Evolutionary conservation across 37 sponge, comb jelly and placozoan genomes (phyloP).

Genomic region (Ephydatia muelleri): DNA sequence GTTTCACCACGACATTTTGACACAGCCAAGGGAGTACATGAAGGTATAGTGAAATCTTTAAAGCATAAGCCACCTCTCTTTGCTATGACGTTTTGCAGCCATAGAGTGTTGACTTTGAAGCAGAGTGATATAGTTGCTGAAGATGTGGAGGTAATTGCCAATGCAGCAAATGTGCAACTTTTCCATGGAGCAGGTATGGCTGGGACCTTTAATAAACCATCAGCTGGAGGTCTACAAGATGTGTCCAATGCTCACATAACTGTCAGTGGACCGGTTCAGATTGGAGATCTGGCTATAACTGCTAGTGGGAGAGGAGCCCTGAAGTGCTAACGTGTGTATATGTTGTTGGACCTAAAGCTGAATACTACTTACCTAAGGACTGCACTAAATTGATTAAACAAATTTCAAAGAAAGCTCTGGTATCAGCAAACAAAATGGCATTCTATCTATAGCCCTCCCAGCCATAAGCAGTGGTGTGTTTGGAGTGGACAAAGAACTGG

Average conservation of each 20-base stretch:
- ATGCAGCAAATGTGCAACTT: slow-evolving; percentile 61
- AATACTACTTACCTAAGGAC: neutral
- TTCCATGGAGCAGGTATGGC: slow-evolving; percentile 71
- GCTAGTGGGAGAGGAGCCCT: slow-evolving; percentile 60
- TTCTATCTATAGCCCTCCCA: slow-evolving; percentile 62
- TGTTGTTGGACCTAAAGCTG: slow-evolving; percentile 63
- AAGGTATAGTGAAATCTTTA: too few species aligned
- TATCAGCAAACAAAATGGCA: slow-evolving; percentile 20
- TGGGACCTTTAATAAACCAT: slow-evolving; percentile 56
- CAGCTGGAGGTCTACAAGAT: too few species aligned
- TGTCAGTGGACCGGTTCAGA: slow-evolving; percentile 4
- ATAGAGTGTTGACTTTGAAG: slow-evolving; percentile 41
- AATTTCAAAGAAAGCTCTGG: slow-evolving; percentile 23
- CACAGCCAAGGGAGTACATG: too few species aligned
- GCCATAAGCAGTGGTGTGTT: slow-evolving; percentile 74
- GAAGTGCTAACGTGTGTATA: slow-evolving; percentile 57
- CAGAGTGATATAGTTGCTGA: too few species aligned
- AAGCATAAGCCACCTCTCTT: too few species aligned
- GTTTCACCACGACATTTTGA: slow-evolving; percentile 47
- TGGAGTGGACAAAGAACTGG: slow-evolving; percentile 60
- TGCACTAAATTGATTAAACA: slow-evolving; percentile 31
- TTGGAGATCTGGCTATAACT: slow-evolving; percentile 58
- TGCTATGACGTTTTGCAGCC: too few species aligned
- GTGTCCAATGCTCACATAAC: slow-evolving; percentile 16
- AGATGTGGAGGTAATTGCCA: too few species aligned